These are phyloP conservation scores for Cataglyphis albicans DNA, from an alignment of 2,888 invertebrate species.

Conservation along the genomic window DNA sequence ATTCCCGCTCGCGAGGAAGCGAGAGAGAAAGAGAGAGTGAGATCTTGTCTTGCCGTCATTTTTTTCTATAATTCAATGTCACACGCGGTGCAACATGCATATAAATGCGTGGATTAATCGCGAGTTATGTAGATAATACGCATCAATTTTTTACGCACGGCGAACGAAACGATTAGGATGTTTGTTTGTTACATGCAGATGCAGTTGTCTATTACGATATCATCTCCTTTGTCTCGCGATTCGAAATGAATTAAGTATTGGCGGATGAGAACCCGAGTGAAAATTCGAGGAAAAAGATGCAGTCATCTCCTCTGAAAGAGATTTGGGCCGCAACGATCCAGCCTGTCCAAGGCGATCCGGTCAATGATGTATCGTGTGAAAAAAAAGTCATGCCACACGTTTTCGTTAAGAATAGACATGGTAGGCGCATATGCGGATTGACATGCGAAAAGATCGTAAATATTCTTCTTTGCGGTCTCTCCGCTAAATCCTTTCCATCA, in stretches of 20 bases:
- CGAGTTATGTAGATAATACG: not conserved
- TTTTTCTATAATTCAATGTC: slow-evolving; percentile 6
- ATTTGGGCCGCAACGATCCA: slow-evolving; percentile 37
- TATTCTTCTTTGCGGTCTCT: slow-evolving; percentile 32
- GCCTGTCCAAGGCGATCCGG: slow-evolving; percentile 36
- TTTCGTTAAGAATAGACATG: slow-evolving; percentile 48
- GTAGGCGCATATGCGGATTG: slow-evolving; percentile 33
- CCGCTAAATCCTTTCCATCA: not conserved
- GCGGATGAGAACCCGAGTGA: not conserved
- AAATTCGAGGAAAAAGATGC: slow-evolving; percentile 10
- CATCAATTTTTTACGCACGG: not conserved
- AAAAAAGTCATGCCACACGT: slow-evolving; percentile 18
- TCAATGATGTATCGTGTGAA: slow-evolving; percentile 19
- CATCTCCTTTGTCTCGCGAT: slow-evolving; percentile 19
- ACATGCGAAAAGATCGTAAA: slow-evolving; percentile 45
- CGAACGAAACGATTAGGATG: too few species aligned
- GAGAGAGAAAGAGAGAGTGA: slow-evolving; percentile 7
- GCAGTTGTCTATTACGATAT: not conserved
- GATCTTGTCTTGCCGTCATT: slow-evolving; percentile 8
- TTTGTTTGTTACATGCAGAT: not conserved
- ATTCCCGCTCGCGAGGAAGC: slow-evolving; percentile 6
- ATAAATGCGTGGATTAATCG: slow-evolving; percentile 19
- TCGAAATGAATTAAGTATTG: not conserved
- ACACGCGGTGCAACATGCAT: not conserved
- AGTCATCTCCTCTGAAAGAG: slow-evolving; percentile 3